A percentile compares a stretch with the other conserved stretches of the same genome.
Evolutionary conservation across 2,797 vertebrate species (phyloP).

Genomic region (Bradypus variegatus): DNA sequence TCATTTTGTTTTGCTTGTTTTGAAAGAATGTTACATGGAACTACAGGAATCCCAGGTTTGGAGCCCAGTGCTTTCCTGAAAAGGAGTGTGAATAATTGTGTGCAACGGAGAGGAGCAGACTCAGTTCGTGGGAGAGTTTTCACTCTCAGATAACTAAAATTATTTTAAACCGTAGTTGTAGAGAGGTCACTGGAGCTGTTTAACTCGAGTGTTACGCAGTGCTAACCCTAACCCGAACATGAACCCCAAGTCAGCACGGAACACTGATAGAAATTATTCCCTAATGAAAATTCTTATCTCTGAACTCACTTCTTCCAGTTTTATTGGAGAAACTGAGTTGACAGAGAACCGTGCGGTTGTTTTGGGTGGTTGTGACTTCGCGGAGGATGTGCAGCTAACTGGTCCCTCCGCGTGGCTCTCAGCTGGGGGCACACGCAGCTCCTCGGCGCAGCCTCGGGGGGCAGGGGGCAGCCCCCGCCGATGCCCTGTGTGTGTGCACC

Average conservation of each 20-base stretch:
- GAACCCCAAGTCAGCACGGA: background rate
- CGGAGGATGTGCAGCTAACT: background rate
- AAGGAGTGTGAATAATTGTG: background rate
- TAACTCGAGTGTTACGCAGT: background rate
- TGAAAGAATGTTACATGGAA: background rate
- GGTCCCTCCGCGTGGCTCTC: too few species aligned
- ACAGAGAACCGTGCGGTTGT: background rate
- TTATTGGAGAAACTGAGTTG: conserved; percentile 3
- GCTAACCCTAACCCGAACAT: too few species aligned
- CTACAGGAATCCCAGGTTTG: background rate
- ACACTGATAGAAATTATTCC: background rate
- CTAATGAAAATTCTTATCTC: background rate
- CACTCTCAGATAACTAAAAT: background rate
- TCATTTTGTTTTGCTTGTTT: conserved; percentile 3
- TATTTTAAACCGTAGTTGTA: background rate
- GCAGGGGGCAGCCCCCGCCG: too few species aligned
- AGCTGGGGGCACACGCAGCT: too few species aligned
- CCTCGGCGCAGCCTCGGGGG: too few species aligned
- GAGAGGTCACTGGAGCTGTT: conserved; percentile 5
- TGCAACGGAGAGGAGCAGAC: background rate
- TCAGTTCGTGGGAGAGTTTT: background rate
- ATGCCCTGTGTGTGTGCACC: background rate
- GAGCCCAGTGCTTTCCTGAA: background rate
- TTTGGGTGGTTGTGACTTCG: background rate
- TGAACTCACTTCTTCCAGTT: background rate